phyloP scores from a whole-genome alignment of 2,113 vertebrate species.

The Ailurus styani region DNA sequence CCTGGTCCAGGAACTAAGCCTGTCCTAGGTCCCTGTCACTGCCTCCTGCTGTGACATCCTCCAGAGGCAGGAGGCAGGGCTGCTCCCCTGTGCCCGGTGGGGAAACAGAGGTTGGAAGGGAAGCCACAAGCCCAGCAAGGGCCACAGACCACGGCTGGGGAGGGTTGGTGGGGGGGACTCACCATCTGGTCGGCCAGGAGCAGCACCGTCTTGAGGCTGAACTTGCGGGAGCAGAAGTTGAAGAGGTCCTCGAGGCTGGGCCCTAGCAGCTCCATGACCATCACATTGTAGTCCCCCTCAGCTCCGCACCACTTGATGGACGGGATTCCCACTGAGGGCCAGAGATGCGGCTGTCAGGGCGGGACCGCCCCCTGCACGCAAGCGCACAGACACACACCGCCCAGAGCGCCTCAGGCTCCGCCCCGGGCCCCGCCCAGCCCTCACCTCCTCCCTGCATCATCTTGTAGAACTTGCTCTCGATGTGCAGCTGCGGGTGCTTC shows the following conservation, averaged over 20 bases:
- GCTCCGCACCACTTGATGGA: conserved; percentile 99
- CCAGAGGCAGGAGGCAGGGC: not conserved
- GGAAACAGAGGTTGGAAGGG: not conserved
- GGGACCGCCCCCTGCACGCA: accelerated
- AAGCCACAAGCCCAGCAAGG: not conserved
- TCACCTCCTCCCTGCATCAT: conserved; percentile 99
- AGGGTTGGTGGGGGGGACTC: conserved; percentile 33
- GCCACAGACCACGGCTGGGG: not conserved
- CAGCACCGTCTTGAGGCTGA: conserved; percentile 97
- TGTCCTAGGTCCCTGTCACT: not conserved
- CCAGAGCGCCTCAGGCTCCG: not conserved
- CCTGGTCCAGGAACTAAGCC: not conserved
- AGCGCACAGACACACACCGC: accelerated
- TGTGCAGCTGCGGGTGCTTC: conserved; percentile 97
- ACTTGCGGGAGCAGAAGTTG: conserved; percentile 98
- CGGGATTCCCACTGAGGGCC: conserved; percentile 91
- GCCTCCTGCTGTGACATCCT: not conserved
- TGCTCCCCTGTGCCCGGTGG: not conserved
- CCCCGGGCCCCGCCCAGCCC: not conserved
- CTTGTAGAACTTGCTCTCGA: conserved; percentile 99
- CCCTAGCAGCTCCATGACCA: conserved; percentile 98
- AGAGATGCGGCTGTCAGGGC: not conserved
- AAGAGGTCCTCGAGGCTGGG: conserved; percentile 98
- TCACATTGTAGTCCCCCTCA: conserved; percentile 97
- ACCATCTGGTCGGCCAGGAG: conserved; percentile 98